phyloP scores from a whole-genome alignment of 2,888 invertebrate genomes.

The Fragum whitleyi region DNA sequence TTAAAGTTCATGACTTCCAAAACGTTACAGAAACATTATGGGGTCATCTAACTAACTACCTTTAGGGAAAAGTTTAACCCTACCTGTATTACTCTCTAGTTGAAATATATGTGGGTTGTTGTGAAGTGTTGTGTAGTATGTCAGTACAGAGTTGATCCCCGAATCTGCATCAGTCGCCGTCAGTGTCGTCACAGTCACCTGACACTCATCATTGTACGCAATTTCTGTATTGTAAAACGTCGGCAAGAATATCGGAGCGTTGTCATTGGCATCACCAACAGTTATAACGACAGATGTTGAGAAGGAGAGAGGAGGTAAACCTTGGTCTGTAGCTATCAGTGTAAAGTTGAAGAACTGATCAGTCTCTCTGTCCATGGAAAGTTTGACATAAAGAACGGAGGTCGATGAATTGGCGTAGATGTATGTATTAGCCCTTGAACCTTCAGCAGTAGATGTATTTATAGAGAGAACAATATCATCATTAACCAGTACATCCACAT shows the following conservation, averaged over 20 bases:
- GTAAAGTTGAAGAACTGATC: conserved; percentile 66
- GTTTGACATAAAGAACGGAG: conserved; percentile 66
- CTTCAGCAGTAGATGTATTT: conserved; percentile 63
- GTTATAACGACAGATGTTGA: conserved; percentile 88
- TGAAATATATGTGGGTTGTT: conserved; percentile 69
- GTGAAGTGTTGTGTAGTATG: conserved; percentile 67
- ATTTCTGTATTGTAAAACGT: conserved; percentile 76
- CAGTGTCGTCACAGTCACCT: conserved; percentile 68
- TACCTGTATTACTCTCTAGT: conserved; percentile 67
- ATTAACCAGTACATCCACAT: conserved; percentile 73
- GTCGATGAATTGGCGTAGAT: conserved; percentile 64
- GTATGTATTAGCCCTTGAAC: conserved; percentile 62
- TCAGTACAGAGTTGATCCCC: conserved; percentile 72
- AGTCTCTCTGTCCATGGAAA: conserved; percentile 74
- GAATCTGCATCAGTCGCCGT: conserved; percentile 78
- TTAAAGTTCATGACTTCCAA: too few relatives aligned
- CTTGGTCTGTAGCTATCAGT: conserved; percentile 95
- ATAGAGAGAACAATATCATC: conserved; percentile 72
- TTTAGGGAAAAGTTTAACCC: background rate
- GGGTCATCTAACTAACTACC: too few relatives aligned
- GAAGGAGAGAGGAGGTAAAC: conserved; percentile 93
- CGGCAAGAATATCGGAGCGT: conserved; percentile 72
- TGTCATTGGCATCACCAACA: conserved; percentile 76
- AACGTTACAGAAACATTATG: too few relatives aligned
- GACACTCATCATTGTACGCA: conserved; percentile 73